phyloP scores from a whole-genome alignment of 2,888 invertebrate species.

The Empis stercorea region DNA sequence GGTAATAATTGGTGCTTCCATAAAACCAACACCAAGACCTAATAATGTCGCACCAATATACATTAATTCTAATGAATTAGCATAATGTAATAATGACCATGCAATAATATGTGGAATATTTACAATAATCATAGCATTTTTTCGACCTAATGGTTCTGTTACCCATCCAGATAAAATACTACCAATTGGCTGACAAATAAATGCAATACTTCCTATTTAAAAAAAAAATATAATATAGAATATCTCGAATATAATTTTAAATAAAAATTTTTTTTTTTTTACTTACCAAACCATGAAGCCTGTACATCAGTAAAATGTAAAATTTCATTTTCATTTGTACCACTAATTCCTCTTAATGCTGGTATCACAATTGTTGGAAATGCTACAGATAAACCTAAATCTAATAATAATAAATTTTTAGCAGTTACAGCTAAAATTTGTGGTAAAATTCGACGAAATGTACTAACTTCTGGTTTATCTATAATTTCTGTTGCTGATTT shows the following conservation, averaged over 20 bases:
- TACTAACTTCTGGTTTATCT: conserved; percentile 11
- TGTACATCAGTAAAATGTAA: conserved; percentile 40
- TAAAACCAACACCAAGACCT: conserved; percentile 45
- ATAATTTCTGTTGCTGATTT: neutral
- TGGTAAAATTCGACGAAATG: conserved; percentile 14
- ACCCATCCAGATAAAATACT: conserved; percentile 44
- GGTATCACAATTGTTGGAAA: conserved; percentile 47
- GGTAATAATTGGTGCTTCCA: conserved; percentile 48
- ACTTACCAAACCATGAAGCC: conserved; percentile 47
- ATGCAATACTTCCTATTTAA: conserved; percentile 41
- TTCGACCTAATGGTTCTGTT: conserved; percentile 43
- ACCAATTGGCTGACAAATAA: conserved; percentile 44
- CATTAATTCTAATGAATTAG: conserved; percentile 38
- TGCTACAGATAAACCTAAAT: conserved; percentile 44
- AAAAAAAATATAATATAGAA: too few relatives aligned
- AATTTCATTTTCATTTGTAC: conserved; percentile 25
- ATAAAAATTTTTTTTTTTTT: neutral
- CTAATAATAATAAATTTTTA: conserved; percentile 41
- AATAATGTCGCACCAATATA: conserved; percentile 41
- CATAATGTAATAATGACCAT: conserved; percentile 44
- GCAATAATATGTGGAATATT: conserved; percentile 45
- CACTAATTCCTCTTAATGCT: conserved; percentile 39
- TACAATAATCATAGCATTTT: conserved; percentile 42
- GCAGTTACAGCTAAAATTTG: conserved; percentile 42
- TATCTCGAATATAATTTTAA: too few relatives aligned